These are phyloP conservation scores for Diaperis boleti DNA, from an alignment of 2,888 invertebrate genomes.

Conservation along the genomic window DNA sequence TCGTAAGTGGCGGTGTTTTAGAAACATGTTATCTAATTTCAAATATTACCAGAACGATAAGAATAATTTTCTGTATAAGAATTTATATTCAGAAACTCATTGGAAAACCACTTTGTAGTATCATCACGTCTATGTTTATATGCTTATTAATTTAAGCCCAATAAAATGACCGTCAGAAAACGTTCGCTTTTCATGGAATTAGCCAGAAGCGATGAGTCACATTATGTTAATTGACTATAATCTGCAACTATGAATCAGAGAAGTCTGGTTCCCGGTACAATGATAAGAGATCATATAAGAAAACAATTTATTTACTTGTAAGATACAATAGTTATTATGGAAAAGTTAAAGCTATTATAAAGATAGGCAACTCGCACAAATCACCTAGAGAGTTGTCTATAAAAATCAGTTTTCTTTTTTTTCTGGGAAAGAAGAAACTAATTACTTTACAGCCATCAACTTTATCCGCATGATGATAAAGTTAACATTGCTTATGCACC, in stretches of 20 bases:
- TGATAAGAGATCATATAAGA: slow-evolving; percentile 53
- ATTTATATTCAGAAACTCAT: too few relatives aligned
- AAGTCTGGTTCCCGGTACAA: too few relatives aligned
- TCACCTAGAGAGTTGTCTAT: slow-evolving; percentile 52
- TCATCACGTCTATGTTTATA: slow-evolving; percentile 6
- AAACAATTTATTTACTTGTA: slow-evolving; percentile 60
- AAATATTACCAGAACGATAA: too few relatives aligned
- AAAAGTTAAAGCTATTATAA: slow-evolving; percentile 62
- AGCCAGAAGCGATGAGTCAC: slow-evolving; percentile 14
- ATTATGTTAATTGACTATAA: slow-evolving; percentile 16
- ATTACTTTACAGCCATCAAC: slow-evolving; percentile 36
- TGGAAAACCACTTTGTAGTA: too few relatives aligned
- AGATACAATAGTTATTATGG: slow-evolving; percentile 59
- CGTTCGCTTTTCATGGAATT: slow-evolving; percentile 7
- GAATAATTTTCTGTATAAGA: too few relatives aligned
- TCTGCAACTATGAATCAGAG: slow-evolving; percentile 14
- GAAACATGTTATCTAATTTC: too few relatives aligned
- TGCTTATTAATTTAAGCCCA: not conserved
- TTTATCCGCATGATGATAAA: slow-evolving; percentile 21
- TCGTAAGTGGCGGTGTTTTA: too few relatives aligned
- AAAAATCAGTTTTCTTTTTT: slow-evolving; percentile 38
- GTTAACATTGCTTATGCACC: slow-evolving; percentile 39
- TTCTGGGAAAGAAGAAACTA: slow-evolving; percentile 34
- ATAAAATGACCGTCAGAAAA: not conserved
- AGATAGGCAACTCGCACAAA: slow-evolving; percentile 58